A percentile compares a stretch with the other conserved stretches of the same genome.
These are phyloP conservation scores for Carduelis carduelis DNA, from an alignment of 2,797 vertebrate species.

Conservation along the genomic window DNA sequence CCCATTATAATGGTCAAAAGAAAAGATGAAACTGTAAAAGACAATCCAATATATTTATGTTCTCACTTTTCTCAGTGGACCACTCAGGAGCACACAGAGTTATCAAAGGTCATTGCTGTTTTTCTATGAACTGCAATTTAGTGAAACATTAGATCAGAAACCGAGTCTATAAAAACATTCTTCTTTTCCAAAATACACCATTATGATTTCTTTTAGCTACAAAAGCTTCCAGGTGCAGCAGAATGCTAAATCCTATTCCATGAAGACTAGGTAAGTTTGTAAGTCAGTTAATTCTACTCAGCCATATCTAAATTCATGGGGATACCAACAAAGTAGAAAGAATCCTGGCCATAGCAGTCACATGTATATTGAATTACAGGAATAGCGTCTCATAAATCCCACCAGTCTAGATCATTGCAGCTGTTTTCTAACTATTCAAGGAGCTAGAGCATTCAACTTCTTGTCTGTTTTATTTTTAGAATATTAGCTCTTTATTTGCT, in stretches of 20 bases:
- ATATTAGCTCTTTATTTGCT: not conserved
- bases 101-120: not conserved
- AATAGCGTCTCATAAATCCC: not conserved
- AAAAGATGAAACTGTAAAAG: conserved; percentile 82
- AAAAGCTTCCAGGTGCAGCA: not conserved
- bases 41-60: conserved; percentile 14
- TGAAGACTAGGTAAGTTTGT: not conserved
- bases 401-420: not conserved
- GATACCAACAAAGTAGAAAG: not conserved
- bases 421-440: not conserved
- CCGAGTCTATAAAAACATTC: not conserved
- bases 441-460: not conserved
- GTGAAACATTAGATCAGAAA: not conserved
- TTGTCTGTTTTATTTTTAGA: not conserved
- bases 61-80: not conserved
- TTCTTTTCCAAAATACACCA: not conserved
- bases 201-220: not conserved
- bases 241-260: not conserved
- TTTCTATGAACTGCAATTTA: not conserved
- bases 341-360: not conserved
- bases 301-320: not conserved
- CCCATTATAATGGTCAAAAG: conserved; percentile 87
- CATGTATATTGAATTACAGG: not conserved
- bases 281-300: not conserved
- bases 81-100: not conserved